Conservation (phyloP, 2,797 vertebrate species). For the Clamator glandarius region DNA sequence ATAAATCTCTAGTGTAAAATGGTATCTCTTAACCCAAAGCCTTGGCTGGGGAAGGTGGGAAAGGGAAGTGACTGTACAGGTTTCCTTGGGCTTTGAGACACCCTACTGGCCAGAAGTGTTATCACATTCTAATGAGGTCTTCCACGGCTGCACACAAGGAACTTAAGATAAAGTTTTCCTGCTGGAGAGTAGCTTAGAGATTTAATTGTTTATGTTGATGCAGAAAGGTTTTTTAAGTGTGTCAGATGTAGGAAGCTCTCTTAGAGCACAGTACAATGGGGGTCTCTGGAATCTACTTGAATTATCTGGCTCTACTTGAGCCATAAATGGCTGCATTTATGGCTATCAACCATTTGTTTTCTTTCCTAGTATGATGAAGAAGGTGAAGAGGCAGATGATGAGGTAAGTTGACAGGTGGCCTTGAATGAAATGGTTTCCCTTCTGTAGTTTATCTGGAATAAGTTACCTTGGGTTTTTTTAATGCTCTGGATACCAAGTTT, state of each 20-base stretch:
- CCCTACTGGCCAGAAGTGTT: neutral
- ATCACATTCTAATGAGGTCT: neutral
- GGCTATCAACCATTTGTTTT: neutral
- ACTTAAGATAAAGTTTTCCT: neutral
- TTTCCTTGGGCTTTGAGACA: neutral
- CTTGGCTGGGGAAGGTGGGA: neutral
- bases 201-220: neutral
- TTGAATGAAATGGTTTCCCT: neutral
- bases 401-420: slow-evolving; percentile 82
- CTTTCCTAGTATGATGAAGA: slow-evolving; percentile 95
- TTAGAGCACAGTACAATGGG: neutral
- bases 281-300: neutral
- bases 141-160: fast-evolving
- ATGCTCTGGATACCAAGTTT: neutral
- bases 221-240: neutral
- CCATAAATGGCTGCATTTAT: neutral
- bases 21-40: neutral
- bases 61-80: neutral
- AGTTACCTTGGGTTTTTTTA: neutral
- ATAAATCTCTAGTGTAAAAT: neutral
- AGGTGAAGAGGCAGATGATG: slow-evolving; percentile 96
- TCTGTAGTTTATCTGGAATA: neutral
- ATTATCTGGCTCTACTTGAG: neutral
- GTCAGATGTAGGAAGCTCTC: neutral
- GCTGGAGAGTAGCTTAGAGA: neutral